A percentile compares a stretch with the other conserved stretches of the same genome.
Evolutionary conservation across 1,140 invertebrate species (phyloP).

Genomic region (Musca domestica): DNA sequence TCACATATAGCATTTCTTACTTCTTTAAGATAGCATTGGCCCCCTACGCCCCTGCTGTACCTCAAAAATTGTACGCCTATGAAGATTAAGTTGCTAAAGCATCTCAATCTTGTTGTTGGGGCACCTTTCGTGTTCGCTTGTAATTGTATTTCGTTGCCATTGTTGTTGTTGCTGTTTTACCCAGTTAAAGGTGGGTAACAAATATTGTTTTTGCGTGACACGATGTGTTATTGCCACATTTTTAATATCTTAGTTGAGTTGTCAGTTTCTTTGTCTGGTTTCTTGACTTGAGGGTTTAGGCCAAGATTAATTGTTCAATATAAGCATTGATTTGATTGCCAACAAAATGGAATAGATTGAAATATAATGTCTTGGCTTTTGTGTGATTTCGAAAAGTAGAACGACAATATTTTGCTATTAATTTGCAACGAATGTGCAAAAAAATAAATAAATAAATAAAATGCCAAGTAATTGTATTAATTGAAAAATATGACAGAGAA

Average conservation of each 20-base stretch:
- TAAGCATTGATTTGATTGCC: background rate
- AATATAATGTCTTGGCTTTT: background rate
- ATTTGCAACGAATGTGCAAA: too few species aligned
- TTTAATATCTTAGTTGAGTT: background rate
- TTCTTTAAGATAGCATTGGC: too few species aligned
- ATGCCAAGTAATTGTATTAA: too few species aligned
- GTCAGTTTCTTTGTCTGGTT: background rate
- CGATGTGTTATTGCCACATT: constrained; percentile 3
- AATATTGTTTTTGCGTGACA: constrained; percentile 12
- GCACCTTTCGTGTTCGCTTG: background rate
- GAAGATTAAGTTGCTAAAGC: background rate
- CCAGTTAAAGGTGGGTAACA: constrained; percentile 10
- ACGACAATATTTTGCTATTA: too few species aligned
- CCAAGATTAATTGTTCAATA: constrained; percentile 16
- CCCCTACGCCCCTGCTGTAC: too few species aligned
- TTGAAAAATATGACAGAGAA: too few species aligned
- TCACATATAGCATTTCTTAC: too few species aligned
- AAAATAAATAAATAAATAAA: too few species aligned
- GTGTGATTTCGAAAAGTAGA: too few species aligned
- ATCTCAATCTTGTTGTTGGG: background rate
- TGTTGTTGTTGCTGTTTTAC: background rate
- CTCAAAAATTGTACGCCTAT: too few species aligned
- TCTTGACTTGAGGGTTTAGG: background rate
- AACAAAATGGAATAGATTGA: background rate
- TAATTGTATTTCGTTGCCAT: background rate